Percentiles rank a stretch among this genome's conserved stretches.
Evolutionary conservation across 2,797 vertebrate species (phyloP).

Genomic region (Poeciliopsis presidionis): DNA sequence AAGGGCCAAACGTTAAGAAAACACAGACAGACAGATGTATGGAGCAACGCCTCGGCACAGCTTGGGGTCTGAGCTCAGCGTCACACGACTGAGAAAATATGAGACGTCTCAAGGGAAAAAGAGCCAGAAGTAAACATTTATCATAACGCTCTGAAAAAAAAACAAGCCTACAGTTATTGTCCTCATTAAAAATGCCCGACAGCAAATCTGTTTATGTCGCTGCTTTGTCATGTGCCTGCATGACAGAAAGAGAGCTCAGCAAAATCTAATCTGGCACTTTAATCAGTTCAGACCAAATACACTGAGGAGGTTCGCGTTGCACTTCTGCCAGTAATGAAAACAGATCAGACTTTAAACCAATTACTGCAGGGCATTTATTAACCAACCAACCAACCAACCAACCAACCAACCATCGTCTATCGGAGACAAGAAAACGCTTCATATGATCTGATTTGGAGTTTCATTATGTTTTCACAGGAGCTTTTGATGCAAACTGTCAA

Average conservation of each 20-base stretch:
- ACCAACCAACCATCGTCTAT: not conserved
- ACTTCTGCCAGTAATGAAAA: slow-evolving; percentile 13
- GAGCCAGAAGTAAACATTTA: slow-evolving; percentile 47
- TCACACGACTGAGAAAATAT: slow-evolving; percentile 9
- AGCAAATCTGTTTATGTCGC: slow-evolving; percentile 12
- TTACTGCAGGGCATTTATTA: not conserved
- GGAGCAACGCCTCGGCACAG: not conserved
- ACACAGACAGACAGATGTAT: slow-evolving; percentile 4
- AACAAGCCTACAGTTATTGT: slow-evolving; percentile 15
- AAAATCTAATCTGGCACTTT: slow-evolving; percentile 21
- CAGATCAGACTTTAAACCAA: slow-evolving; percentile 18
- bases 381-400: slow-evolving; percentile 2
- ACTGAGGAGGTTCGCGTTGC: not conserved
- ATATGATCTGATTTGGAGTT: not conserved
- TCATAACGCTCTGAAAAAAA: slow-evolving; percentile 18
- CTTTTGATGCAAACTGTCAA: not conserved
- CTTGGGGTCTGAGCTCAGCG: not conserved
- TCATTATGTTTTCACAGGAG: not conserved
- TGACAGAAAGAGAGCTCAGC: not conserved
- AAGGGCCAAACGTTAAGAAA: slow-evolving; percentile 14
- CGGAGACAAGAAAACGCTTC: not conserved
- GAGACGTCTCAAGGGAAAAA: slow-evolving; percentile 11
- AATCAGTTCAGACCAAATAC: slow-evolving; percentile 9
- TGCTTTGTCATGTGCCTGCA: slow-evolving; percentile 11
- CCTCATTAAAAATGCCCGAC: slow-evolving; percentile 9